Evolutionary conservation across 2,888 invertebrate species (phyloP).

Genomic region (Epiblema foenella): DNA sequence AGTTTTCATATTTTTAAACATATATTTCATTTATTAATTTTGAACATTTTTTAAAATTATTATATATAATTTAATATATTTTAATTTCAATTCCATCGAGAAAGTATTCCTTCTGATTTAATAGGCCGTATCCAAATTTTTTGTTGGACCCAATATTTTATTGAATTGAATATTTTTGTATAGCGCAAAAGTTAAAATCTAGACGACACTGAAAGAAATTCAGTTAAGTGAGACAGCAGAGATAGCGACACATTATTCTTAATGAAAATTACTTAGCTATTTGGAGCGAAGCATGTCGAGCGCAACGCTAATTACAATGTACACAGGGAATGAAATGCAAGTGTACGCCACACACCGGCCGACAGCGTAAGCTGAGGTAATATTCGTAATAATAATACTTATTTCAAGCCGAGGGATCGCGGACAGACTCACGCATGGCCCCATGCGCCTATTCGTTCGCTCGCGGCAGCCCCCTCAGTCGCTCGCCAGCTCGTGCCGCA

Average conservation of each 20-base stretch:
- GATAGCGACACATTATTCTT: constrained; percentile 26
- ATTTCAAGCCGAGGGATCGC: constrained; percentile 56
- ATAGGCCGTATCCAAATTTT: too few relatives aligned
- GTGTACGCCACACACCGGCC: constrained; percentile 41
- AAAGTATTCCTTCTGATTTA: too few relatives aligned
- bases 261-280: constrained; percentile 39
- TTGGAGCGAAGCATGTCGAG: constrained; percentile 32
- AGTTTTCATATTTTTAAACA: neutral
- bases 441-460: constrained; percentile 72
- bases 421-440: constrained; percentile 50
- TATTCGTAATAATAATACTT: constrained; percentile 64
- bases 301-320: constrained; percentile 44
- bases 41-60: too few relatives aligned
- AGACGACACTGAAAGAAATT: neutral
- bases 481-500: constrained; percentile 66
- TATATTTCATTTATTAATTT: too few relatives aligned
- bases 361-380: constrained; percentile 50
- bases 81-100: too few relatives aligned
- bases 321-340: constrained; percentile 46
- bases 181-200: neutral
- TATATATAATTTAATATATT: too few relatives aligned
- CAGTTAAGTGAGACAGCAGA: constrained; percentile 24
- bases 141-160: too few relatives aligned
- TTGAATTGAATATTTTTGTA: too few relatives aligned
- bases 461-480: constrained; percentile 72